Conservation (phyloP, 2,888 invertebrate species). For the Diloba caeruleocephala region DNA sequence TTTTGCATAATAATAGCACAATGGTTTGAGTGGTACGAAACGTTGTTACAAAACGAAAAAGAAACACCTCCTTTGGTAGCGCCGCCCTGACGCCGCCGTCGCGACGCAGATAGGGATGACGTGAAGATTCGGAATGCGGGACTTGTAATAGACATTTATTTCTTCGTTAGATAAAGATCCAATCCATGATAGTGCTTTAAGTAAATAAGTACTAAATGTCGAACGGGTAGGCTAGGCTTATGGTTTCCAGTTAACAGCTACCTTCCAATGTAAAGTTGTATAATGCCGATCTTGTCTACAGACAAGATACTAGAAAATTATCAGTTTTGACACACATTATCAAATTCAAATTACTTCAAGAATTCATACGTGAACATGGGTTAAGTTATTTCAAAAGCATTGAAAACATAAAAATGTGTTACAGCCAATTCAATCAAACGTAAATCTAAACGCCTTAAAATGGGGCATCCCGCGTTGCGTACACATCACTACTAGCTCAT, state of each 20-base stretch:
- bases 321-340: background rate
- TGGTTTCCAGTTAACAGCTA: constrained; percentile 13
- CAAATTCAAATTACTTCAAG: background rate
- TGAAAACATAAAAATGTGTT: background rate
- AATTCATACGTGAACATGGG: background rate
- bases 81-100: constrained; percentile 66
- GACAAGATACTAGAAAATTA: background rate
- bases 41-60: constrained; percentile 79
- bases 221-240: constrained; percentile 45
- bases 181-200: background rate
- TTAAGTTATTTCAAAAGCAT: constrained; percentile 10
- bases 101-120: constrained; percentile 31
- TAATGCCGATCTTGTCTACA: background rate
- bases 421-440: constrained; percentile 10
- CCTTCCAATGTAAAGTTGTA: constrained; percentile 11
- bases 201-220: too few relatives aligned
- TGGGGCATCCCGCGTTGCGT: constrained; percentile 4
- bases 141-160: background rate
- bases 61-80: constrained; percentile 72
- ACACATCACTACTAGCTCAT: constrained; percentile 64
- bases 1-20: constrained; percentile 87
- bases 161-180: background rate
- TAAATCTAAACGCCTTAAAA: constrained; percentile 23
- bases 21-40: constrained; percentile 68
- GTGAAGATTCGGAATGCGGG: constrained; percentile 1